Percentiles rank a stretch among this genome's conserved stretches.
These are phyloP conservation scores for Halictus ligatus DNA, from an alignment of 2,888 invertebrate genomes.

Conservation along the genomic window DNA sequence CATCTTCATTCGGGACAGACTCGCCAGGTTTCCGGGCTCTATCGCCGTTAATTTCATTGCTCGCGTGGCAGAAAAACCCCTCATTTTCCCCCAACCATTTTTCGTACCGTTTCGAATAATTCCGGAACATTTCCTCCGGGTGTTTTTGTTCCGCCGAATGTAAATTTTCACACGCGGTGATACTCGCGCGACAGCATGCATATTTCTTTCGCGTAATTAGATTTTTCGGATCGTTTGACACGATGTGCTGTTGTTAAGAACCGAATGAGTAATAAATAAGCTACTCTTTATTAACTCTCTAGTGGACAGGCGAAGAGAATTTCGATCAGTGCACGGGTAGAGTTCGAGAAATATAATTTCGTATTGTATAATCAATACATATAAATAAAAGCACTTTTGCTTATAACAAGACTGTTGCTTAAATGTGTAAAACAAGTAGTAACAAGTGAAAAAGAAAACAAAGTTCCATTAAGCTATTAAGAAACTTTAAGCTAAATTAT, in stretches of 20 bases:
- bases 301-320: background rate
- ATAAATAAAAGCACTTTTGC: too few species aligned
- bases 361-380: background rate
- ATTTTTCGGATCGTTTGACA: background rate
- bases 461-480: too few species aligned
- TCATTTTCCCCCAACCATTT: background rate
- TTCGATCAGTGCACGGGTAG: background rate
- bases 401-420: background rate
- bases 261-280: background rate
- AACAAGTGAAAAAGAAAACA: background rate
- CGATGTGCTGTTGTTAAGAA: background rate
- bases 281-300: background rate
- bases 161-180: background rate
- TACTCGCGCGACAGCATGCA: background rate
- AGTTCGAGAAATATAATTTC: background rate
- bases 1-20: constrained; percentile 50
- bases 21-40: background rate
- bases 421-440: background rate
- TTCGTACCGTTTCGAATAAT: background rate
- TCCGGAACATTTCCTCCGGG: constrained; percentile 1
- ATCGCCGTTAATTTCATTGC: constrained; percentile 7
- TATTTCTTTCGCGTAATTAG: background rate
- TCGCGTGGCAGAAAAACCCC: background rate
- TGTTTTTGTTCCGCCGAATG: background rate
- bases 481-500: background rate